Base-by-base conservation (phyloP, 2,797 vertebrate genomes). In the Notolepis coatsorum region DNA sequence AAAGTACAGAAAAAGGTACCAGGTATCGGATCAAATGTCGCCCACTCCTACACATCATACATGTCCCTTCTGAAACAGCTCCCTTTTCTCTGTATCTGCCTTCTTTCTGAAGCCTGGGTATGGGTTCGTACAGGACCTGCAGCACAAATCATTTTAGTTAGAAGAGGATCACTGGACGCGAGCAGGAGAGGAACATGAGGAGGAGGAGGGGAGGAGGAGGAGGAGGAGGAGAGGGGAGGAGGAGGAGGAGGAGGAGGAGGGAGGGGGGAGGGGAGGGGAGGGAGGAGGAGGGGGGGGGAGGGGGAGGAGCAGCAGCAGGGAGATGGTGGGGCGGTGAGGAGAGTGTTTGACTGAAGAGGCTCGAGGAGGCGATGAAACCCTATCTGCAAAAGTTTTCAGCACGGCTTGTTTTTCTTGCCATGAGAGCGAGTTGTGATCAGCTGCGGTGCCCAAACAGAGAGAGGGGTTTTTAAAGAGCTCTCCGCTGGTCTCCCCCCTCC, bases 281-380 rank as follows among this genome's bases (percentile, higher is more conserved):
- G 12, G 7, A 49, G 28, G 18, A 21, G n/a, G 30, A 66, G 0
- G 70, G 71, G 46, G 0, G 38, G 70, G 77, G 90, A 89, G 93
- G 91, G n/a, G 94, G 85, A 85, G 88, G 88, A 92, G 87, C 86
- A 75, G 42, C 59, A 86, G 89, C 90, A 94, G 94, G 94, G 95
- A 95, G 94, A 95, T 78, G 48, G 80, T 59, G 84, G 60, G 56
- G 30, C 21, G 45, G 48, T 12, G 17, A 24, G 41, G 23, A 39
- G 41, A 27, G 47, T 21, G 25, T 2, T 35, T 33, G 57, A 53
- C 31, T 56, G 57, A 61, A 54, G 57, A 57, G 78, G 71, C 75
- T 78, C 69, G 66, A n/a, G 46, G 81, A 88, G 72, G 85, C 85
- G 63, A 84, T 93, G 94, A 96, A 96, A 97, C 89, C 86, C 83